Evolutionary conservation across 2,113 vertebrate species (phyloP), one percentile per base, ranked within the genome.

Genomic region (Craseonycteris thonglongyai): DNA sequence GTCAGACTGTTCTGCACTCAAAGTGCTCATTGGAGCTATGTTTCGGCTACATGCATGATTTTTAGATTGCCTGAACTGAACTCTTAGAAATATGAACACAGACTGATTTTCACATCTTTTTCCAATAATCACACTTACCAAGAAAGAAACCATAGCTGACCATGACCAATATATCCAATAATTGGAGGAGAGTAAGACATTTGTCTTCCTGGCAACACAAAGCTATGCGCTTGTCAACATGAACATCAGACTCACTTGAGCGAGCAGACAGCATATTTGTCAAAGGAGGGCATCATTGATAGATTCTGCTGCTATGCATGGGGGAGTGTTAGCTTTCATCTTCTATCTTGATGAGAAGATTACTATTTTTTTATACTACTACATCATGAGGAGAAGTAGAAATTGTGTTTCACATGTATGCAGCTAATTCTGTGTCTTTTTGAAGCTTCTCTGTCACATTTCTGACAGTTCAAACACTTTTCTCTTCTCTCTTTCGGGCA

Each of bases 71-170:
- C 35, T 8, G 16, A 74, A 58, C 65, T 24, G 40, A 91, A 63
- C 65, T 33, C 49, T 26, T 33, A 84, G 66, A 90, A 86, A 92
- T 58, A 38, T 0, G 75, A 90, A 86, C 85, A 76, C 22, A 69
- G 71, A 49, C 65, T 38, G 65, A 61, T 91, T 93, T 93, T 51
- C 83, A 95, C 93, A 91, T 85, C 78, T 88, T 93, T 95, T 71
- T 45, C 88, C 95, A 93, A 85, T 93, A 93, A 95, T 58, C 26
- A 0, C 42, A 49, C 76, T 93, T n/a, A 80, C 79, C 79, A 65
- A 71, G 93, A 89, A 69, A 93, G 79, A 89, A 91, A 71, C 72
- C 79, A 33, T 59, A 71, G 83, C 88, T 89, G 86, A 93, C 91
- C 40, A 19, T 93, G 88, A 96, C 79, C 88, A 65, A 93, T 81